Conservation (phyloP, 1,140 invertebrate species). For the Brachionus sp. region DNA sequence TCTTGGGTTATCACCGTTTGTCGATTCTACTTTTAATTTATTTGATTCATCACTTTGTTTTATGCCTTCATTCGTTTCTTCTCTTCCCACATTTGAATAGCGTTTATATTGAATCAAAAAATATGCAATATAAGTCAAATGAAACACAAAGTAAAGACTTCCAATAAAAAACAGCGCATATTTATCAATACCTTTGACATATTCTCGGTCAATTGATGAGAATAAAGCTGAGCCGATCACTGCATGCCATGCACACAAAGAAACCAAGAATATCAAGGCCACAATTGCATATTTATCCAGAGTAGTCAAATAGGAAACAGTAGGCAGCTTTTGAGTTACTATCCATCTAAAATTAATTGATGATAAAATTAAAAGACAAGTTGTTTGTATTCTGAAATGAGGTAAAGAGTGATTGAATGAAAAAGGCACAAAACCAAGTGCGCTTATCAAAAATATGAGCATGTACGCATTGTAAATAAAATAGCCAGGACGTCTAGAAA, state of each 20-base stretch:
- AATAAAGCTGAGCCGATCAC: conserved; percentile 30
- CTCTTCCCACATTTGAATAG: conserved; percentile 30
- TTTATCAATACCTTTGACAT: not conserved
- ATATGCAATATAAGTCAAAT: conserved; percentile 28
- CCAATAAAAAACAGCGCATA: conserved; percentile 6
- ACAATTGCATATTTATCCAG: conserved; percentile 43
- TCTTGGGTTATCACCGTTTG: not conserved
- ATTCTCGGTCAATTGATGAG: not conserved
- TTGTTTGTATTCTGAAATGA: conserved; percentile 43
- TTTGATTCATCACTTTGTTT: not conserved
- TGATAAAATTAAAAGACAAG: conserved; percentile 39
- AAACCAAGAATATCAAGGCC: conserved; percentile 37
- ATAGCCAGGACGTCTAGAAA: conserved; percentile 36
- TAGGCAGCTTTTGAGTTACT: conserved; percentile 40
- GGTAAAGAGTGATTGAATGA: not conserved
- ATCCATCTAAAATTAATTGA: conserved; percentile 44
- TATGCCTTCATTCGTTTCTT: not conserved
- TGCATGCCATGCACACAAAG: conserved; percentile 38
- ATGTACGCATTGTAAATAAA: conserved; percentile 44
- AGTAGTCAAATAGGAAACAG: conserved; percentile 45
- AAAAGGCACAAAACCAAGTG: conserved; percentile 40
- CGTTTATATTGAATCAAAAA: conserved; percentile 22
- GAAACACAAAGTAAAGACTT: conserved; percentile 24
- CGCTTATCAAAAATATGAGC: conserved; percentile 43
- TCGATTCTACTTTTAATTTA: not conserved